Percentiles rank a stretch among this genome's conserved stretches.
These are phyloP conservation scores for Palythoa grandiflora DNA, from an alignment of 92 coral and sea anemone species.

Conservation along the genomic window DNA sequence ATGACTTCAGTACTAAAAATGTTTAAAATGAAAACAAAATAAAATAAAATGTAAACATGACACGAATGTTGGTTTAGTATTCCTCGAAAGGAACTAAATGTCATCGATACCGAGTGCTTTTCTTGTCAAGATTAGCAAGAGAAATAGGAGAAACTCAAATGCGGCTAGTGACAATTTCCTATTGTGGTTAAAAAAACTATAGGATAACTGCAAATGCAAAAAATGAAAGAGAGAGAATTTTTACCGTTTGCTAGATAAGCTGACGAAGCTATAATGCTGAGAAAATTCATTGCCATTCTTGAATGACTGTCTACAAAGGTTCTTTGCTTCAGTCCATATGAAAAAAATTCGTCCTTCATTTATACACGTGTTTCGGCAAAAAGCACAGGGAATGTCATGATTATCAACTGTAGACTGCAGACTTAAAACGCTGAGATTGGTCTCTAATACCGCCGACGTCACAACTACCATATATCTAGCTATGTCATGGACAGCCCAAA, in stretches of 20 bases:
- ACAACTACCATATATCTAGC: neutral
- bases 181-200: neutral
- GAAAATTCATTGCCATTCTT: conserved; percentile 32
- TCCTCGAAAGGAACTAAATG: no score
- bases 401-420: neutral
- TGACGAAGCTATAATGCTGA: conserved; percentile 18
- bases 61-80: neutral
- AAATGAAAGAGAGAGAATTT: neutral
- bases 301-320: neutral
- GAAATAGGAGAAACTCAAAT: no score
- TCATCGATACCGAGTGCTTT: no score
- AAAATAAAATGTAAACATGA: neutral
- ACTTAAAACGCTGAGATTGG: neutral
- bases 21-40: conserved; percentile 3
- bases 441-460: neutral
- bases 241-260: conserved; percentile 35
- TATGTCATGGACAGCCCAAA: neutral
- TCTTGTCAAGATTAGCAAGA: no score
- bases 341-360: neutral
- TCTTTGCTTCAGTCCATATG: neutral
- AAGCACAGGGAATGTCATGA: neutral
- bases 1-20: neutral
- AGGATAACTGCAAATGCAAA: neutral
- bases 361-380: neutral
- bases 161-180: no score